Conservation (phyloP, 2,797 vertebrate species). For the Mico argentatus region DNA sequence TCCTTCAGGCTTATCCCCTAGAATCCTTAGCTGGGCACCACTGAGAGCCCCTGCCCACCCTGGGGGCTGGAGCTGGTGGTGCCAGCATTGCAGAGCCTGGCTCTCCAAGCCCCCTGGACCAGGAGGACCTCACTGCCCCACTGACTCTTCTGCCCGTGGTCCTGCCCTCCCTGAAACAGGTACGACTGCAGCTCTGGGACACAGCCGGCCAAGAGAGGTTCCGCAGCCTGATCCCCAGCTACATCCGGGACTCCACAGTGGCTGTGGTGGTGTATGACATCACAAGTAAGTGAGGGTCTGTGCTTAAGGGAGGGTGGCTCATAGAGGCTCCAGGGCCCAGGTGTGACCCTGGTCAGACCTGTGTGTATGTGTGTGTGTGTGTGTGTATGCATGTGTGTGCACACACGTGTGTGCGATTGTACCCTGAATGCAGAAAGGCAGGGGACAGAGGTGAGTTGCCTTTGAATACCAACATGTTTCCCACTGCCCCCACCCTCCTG, state of each 20-base stretch:
- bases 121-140: background rate
- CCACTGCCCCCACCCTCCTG: background rate
- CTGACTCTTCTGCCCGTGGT: background rate
- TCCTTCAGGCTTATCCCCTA: background rate
- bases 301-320: background rate
- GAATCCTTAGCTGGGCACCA: background rate
- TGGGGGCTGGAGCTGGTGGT: too few relatives aligned
- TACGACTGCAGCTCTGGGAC: conserved; percentile 96
- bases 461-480: background rate
- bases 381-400: background rate
- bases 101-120: background rate
- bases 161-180: conserved; percentile 82
- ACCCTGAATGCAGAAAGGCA: background rate
- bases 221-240: conserved; percentile 94
- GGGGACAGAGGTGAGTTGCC: background rate
- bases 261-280: conserved; percentile 96
- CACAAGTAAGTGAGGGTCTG: conserved; percentile 88
- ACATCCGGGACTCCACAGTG: conserved; percentile 95
- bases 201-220: conserved; percentile 94
- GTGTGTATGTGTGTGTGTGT: background rate
- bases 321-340: background rate
- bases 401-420: rapidly evolving
- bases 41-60: background rate
- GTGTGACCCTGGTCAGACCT: background rate
- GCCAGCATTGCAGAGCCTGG: background rate